A percentile compares a stretch with the other conserved stretches of the same genome.
Conservation (phyloP, 1,140 invertebrate species). For the Saccostrea cuccullata region DNA sequence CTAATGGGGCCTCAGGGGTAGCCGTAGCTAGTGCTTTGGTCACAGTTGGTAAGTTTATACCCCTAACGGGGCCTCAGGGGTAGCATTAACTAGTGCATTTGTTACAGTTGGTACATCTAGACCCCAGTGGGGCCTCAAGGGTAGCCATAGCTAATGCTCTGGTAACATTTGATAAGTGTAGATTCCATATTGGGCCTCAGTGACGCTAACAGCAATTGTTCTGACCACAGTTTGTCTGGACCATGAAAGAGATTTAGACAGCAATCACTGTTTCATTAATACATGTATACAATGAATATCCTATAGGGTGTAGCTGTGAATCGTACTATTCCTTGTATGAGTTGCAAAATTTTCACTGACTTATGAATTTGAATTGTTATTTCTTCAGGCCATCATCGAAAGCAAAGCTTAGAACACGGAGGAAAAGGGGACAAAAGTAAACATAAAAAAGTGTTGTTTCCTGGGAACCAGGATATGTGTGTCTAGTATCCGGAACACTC, state of each 20-base stretch:
- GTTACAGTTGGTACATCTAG: no score
- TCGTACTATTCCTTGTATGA: no score
- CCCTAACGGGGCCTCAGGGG: no score
- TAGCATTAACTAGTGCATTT: no score
- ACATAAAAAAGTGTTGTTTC: constrained; percentile 66
- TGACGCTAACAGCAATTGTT: no score
- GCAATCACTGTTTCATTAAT: no score
- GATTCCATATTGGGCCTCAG: no score
- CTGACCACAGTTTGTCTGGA: no score
- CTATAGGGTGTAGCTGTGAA: no score
- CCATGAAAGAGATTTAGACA: no score
- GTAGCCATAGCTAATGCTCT: constrained; percentile 76
- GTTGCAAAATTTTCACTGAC: no score
- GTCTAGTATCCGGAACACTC: constrained; percentile 53
- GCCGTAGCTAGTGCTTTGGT: constrained; percentile 76
- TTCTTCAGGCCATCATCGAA: constrained; percentile 71
- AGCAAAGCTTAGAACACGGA: constrained; percentile 72
- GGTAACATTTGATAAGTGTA: constrained; percentile 70
- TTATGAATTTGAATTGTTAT: constrained; percentile 27
- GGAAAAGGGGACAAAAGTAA: constrained; percentile 73
- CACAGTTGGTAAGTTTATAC: constrained; percentile 68
- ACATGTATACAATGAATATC: no score
- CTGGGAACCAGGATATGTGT: constrained; percentile 64
- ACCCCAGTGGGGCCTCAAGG: constrained; percentile 77
- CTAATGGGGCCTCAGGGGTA: constrained; percentile 88